Base-by-base conservation (phyloP, 2,888 invertebrate genomes). In the Trachelus iudaicus region DNA sequence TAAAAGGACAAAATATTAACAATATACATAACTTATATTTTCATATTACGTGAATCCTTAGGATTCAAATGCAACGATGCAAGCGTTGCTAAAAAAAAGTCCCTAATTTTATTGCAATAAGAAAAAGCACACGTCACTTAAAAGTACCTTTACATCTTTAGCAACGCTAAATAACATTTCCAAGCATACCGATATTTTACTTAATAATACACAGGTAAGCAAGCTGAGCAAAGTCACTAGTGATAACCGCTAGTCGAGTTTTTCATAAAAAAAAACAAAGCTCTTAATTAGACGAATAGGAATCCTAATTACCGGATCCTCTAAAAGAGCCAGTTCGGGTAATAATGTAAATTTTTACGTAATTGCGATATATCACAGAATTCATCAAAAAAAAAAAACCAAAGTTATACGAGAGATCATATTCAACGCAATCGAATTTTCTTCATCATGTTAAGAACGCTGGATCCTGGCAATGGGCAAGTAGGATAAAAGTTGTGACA, bases 401-500 rank as follows among this genome's bases (percentile, higher is more conserved):
- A 69, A 73, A 69, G 23, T 56, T 9, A 6, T 23, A 56, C 15
- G 23, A 23, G 23, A 69, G 30, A 69, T 76, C 73, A 35, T 79
- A 81, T 13, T 85, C 81, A 88, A 77, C 89, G 90, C 69, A 91
- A 82, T 77, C 93, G 89, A 76, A 94, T 93, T 90, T 94, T 94
- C 90, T 94, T 94, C 93, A 94, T 93, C 93, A 94, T 94, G 87
- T 93, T 93, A 77, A 94, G 91, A 30, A 94, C 94, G 89, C 94
- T 93, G 77, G 93, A 90, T 69, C 94, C 94, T 34, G 94, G 94
- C 84, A 95, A 92, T 13, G 94, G 94, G 86, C 95, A 95, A 68
- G 93, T 93, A 30, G 94, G 94, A 86, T 94, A 95, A 90, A 95
- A 94, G 87, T 94, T 94, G 89, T 95, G 94, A 85, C 95, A 95